Base-by-base conservation (phyloP, 2,888 invertebrate species). In the Megamerina dolium region DNA sequence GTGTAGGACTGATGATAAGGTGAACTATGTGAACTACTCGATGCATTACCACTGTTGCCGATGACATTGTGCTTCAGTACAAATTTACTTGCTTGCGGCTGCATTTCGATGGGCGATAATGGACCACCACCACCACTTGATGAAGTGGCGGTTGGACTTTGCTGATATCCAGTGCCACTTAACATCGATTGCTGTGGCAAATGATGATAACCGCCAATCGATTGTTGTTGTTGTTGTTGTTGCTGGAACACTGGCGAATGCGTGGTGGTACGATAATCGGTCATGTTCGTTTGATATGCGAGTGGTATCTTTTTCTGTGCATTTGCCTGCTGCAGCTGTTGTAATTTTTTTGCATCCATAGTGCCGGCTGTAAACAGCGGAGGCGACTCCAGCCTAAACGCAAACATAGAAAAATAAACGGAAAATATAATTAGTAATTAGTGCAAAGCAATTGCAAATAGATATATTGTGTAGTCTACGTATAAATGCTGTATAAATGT, bases 381-480 rank as follows among this genome's bases (percentile, higher is more conserved):
- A 56, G 83, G 82, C 63, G 83, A 82, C 66, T 83, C 83, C 74
- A 84, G 77, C 83, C 84, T 84, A 73, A 17, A 58, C n/a, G n/a
- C n/a, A n/a, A n/a, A n/a, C n/a, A n/a, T n/a, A n/a, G n/a, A n/a
- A n/a, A n/a, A n/a, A n/a, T n/a, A n/a, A n/a, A n/a, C n/a, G n/a
- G n/a, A n/a, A n/a, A n/a, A n/a, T n/a, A n/a, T n/a, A n/a, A n/a
- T n/a, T n/a, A n/a, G n/a, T n/a, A n/a, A n/a, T n/a, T n/a, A n/a
- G n/a, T n/a, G n/a, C n/a, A n/a, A n/a, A n/a, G n/a, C n/a, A n/a
- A n/a, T n/a, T n/a, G n/a, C n/a, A n/a, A n/a, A n/a, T n/a, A n/a
- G n/a, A n/a, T n/a, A n/a, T n/a, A n/a, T n/a, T n/a, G n/a, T n/a
- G n/a, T n/a, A n/a, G n/a, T n/a, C n/a, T n/a, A n/a, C n/a, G n/a